Percentiles rank a stretch among this genome's conserved stretches.
Conservation (phyloP, 2,888 invertebrate species). For the Celastrina argiolus region DNA sequence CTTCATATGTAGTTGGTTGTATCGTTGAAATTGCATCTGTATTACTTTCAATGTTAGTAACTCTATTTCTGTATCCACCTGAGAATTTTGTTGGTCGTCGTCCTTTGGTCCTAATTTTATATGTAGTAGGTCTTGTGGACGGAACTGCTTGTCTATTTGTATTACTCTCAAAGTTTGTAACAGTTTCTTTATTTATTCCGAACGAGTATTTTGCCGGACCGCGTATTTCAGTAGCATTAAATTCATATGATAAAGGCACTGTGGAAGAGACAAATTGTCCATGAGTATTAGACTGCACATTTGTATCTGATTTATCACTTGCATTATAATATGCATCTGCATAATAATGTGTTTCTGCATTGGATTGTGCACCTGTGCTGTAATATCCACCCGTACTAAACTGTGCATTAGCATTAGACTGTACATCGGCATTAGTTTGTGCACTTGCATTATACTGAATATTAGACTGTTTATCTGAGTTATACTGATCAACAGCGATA, state of each 20-base stretch:
- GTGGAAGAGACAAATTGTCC: neutral
- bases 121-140: neutral
- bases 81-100: constrained; percentile 1
- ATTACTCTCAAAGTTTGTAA: neutral
- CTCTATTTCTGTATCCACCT: neutral
- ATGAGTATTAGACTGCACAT: neutral
- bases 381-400: neutral
- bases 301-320: neutral
- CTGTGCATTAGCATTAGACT: neutral
- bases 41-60: neutral
- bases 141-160: neutral
- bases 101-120: neutral
- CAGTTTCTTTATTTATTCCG: neutral
- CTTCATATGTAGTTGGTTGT: constrained; percentile 7
- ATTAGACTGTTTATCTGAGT: neutral
- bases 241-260: constrained; percentile 1
- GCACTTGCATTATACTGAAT: neutral
- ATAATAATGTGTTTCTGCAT: neutral
- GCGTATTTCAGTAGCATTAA: constrained; percentile 6
- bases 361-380: neutral
- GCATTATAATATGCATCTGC: neutral
- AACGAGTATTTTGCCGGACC: neutral
- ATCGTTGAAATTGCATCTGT: neutral
- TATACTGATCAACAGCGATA: neutral
- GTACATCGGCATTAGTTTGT: neutral